These are phyloP conservation scores for Litoditis marina DNA, from an alignment of 2,888 invertebrate genomes.

Conservation along the genomic window DNA sequence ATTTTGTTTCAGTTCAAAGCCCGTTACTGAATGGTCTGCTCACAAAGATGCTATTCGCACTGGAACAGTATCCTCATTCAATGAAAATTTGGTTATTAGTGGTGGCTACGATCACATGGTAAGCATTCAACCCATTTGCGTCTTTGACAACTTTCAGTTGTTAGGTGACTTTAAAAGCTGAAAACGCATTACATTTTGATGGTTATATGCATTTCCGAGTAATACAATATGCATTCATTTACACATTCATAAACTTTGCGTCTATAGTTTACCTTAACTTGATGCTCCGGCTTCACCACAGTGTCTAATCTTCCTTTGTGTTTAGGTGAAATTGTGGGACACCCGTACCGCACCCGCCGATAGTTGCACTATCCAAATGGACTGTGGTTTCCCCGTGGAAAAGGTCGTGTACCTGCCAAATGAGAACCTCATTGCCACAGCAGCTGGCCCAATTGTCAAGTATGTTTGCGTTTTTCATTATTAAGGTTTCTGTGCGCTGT, in stretches of 20 bases:
- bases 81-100: slow-evolving; percentile 47
- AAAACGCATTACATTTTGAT: too few relatives aligned
- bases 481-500: neutral
- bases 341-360: slow-evolving; percentile 27
- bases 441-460: slow-evolving; percentile 67
- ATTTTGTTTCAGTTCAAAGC: slow-evolving; percentile 6
- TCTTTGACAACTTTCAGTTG: neutral
- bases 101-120: slow-evolving; percentile 58
- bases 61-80: slow-evolving; percentile 37
- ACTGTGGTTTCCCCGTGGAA: slow-evolving; percentile 87
- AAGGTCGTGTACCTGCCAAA: slow-evolving; percentile 81
- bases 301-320: too few relatives aligned
- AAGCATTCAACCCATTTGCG: neutral
- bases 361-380: slow-evolving; percentile 65
- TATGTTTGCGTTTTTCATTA: slow-evolving; percentile 10
- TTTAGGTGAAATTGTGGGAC: slow-evolving; percentile 81
- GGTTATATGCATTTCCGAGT: too few relatives aligned
- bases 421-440: slow-evolving; percentile 84
- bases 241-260: too few relatives aligned
- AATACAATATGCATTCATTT: too few relatives aligned
- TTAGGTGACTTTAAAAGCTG: too few relatives aligned
- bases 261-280: too few relatives aligned
- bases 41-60: slow-evolving; percentile 54
- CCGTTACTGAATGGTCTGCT: slow-evolving; percentile 35
- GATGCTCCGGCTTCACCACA: too few relatives aligned